These are phyloP conservation scores for Rhynchonycteris naso DNA, from an alignment of 2,797 vertebrate species.

Conservation along the genomic window DNA sequence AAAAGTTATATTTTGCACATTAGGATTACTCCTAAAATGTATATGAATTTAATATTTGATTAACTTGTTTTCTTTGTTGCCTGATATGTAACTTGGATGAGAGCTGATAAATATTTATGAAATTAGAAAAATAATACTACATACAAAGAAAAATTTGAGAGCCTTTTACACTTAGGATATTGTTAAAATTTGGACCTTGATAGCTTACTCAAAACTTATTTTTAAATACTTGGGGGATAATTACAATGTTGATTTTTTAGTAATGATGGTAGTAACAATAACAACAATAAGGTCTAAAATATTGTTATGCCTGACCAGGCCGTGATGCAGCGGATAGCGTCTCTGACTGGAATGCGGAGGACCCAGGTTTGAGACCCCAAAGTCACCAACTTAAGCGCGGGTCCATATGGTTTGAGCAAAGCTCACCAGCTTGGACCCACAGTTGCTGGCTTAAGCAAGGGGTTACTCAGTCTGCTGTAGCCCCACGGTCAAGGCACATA, in stretches of 20 bases:
- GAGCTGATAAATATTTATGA: background rate
- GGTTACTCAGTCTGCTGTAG: no score
- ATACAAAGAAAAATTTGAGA: background rate
- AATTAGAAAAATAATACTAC: constrained; percentile 14
- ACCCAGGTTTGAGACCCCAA: no score
- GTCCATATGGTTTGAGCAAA: no score
- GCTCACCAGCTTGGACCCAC: no score
- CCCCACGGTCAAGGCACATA: no score
- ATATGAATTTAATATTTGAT: constrained; percentile 36
- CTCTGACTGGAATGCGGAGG: no score
- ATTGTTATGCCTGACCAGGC: background rate
- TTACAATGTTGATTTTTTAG: constrained; percentile 32
- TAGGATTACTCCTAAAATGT: background rate
- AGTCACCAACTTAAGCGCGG: no score
- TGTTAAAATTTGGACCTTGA: constrained; percentile 12
- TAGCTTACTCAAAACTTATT: constrained; percentile 22
- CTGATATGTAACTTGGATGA: background rate
- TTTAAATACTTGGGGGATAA: background rate
- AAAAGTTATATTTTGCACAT: background rate
- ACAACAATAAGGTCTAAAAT: background rate
- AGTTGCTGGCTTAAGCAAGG: no score
- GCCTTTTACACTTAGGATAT: constrained; percentile 18
- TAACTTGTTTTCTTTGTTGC: constrained; percentile 30
- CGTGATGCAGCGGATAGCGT: no score
- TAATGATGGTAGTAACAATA: background rate